These are phyloP conservation scores for Melanchra persicariae DNA, from an alignment of 2,888 invertebrate genomes.

Conservation along the genomic window DNA sequence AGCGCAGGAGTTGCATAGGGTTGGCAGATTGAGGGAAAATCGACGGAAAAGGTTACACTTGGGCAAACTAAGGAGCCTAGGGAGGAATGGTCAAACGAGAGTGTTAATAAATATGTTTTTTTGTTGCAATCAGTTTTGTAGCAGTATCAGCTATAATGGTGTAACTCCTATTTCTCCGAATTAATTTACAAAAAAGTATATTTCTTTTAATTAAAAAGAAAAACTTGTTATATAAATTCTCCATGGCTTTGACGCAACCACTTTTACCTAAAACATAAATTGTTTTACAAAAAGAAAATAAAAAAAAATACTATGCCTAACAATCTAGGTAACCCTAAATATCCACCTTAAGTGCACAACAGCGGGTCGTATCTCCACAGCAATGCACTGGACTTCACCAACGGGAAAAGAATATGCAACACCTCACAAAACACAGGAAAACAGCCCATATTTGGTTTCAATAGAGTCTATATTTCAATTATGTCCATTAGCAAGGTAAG, in stretches of 20 bases:
- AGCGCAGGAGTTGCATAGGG: constrained; percentile 46
- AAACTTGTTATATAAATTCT: no score
- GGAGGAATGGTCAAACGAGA: no score
- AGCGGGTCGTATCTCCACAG: constrained; percentile 76
- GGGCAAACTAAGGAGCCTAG: neutral
- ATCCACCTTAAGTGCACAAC: constrained; percentile 80
- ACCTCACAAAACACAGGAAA: constrained; percentile 61
- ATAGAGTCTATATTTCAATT: constrained; percentile 72
- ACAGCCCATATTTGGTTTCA: constrained; percentile 61
- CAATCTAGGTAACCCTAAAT: constrained; percentile 71
- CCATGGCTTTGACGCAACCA: neutral
- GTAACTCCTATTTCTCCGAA: no score
- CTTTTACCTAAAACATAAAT: neutral
- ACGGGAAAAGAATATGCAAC: constrained; percentile 72
- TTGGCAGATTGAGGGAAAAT: constrained; percentile 9
- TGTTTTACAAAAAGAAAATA: neutral
- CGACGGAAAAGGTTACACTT: neutral
- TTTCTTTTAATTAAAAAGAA: no score
- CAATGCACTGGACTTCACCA: constrained; percentile 77
- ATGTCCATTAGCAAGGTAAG: constrained; percentile 65
- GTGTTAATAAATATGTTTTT: no score
- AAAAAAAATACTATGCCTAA: neutral
- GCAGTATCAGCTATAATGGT: no score
- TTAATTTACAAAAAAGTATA: no score
- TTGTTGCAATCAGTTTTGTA: no score